Evolutionary conservation across 1,140 invertebrate genomes (phyloP).

Genomic region (Psix sp.): DNA sequence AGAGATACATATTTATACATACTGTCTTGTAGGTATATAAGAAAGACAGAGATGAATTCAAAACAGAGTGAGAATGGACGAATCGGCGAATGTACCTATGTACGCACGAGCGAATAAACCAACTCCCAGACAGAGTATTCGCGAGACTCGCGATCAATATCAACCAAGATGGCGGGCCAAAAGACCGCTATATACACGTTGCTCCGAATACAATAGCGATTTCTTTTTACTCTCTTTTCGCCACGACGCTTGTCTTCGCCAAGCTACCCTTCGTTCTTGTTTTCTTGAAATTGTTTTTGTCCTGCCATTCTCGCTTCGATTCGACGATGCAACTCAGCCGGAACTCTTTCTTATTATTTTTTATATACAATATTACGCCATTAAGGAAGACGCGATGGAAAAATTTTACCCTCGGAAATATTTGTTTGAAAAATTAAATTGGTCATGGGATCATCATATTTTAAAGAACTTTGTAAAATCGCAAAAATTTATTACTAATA

Average conservation of each 20-base stretch:
- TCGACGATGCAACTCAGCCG: conserved; percentile 39
- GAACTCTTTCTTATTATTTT: conserved; percentile 18
- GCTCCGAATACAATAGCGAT: conserved; percentile 72
- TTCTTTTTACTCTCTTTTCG: conserved; percentile 58
- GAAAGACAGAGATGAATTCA: conserved; percentile 40
- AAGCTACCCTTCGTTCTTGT: conserved; percentile 58
- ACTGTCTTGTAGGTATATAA: conserved; percentile 28
- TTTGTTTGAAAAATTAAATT: too few relatives aligned
- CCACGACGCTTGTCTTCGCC: conserved; percentile 44
- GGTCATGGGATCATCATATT: too few relatives aligned
- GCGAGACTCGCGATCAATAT: conserved; percentile 76
- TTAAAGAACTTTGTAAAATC: too few relatives aligned
- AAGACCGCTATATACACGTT: conserved; percentile 69
- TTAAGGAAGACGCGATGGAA: too few relatives aligned
- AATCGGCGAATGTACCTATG: conserved; percentile 64
- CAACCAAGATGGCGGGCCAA: conserved; percentile 75
- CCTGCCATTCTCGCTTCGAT: conserved; percentile 57
- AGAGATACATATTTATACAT: conserved; percentile 6
- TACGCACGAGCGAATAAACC: conserved; percentile 64
- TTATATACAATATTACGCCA: too few relatives aligned
- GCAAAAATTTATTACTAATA: too few relatives aligned
- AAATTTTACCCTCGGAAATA: too few relatives aligned
- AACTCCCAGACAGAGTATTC: conserved; percentile 69
- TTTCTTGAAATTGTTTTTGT: conserved; percentile 59
- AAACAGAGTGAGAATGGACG: conserved; percentile 60